Conservation (phyloP, 2,113 vertebrate genomes). For the Mastomys natalensis region DNA sequence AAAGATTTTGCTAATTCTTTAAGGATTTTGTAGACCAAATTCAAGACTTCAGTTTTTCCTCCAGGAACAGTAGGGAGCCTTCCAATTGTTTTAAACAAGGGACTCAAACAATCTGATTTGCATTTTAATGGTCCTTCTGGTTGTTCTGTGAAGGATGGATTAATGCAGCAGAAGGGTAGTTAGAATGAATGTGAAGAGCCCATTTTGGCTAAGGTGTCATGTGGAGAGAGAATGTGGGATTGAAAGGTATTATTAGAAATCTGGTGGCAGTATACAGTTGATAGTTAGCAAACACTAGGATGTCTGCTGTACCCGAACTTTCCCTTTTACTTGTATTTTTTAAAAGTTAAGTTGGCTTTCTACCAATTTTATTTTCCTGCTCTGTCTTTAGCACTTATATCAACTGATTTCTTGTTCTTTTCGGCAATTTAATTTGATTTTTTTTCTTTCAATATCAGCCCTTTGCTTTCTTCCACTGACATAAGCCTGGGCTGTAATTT, state of each 20-base stretch:
- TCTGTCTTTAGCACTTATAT: not conserved
- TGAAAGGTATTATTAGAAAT: not conserved
- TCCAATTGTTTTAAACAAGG: conserved; percentile 46
- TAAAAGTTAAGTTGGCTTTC: conserved; percentile 50
- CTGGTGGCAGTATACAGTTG: not conserved
- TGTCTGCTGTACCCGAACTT: not conserved
- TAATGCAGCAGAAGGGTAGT: not conserved
- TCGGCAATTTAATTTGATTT: conserved; percentile 11
- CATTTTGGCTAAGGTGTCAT: not conserved
- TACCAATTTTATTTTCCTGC: conserved; percentile 48
- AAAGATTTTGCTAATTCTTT: conserved; percentile 15
- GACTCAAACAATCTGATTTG: conserved; percentile 36
- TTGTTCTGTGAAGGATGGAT: conserved; percentile 33
- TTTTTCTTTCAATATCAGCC: conserved; percentile 24
- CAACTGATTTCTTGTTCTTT: not conserved
- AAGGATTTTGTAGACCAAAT: conserved; percentile 21
- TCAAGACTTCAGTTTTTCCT: not conserved
- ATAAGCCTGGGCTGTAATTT: not conserved
- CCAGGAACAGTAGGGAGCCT: not conserved
- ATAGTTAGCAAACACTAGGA: conserved; percentile 9
- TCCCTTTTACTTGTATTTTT: conserved; percentile 27
- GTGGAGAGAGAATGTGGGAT: not conserved
- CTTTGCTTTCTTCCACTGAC: conserved; percentile 54
- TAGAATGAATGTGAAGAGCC: not conserved
- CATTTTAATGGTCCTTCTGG: conserved; percentile 44